Base-by-base conservation (phyloP, 2,797 vertebrate genomes). In the Leucoraja ocellata region DNA sequence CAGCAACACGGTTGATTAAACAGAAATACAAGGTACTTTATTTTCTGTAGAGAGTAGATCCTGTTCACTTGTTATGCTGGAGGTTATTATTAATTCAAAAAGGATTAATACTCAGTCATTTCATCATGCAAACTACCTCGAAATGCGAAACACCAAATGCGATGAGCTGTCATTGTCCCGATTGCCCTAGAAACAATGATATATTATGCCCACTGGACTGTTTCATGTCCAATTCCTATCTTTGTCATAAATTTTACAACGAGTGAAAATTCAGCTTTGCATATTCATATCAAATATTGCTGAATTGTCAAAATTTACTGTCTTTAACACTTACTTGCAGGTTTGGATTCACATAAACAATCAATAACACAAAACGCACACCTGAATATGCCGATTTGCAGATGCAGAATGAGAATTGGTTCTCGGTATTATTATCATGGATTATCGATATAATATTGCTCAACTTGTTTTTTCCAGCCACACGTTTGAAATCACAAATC, bases 251-350 rank as follows among this genome's bases (percentile, higher is more conserved):
- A 65, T 63, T n/a, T 28, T 91, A 46, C 65, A 36, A 18, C 16
- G 21, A 71, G 36, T 91, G 88, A 91, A 46, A 39, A 74, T 39
- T 91, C 46, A 90, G 18, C 86, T 90, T 71, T n/a, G 23, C 63
- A 71, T 36, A n/a, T 71, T n/a, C 86, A 91, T 39, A 21, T 91
- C 71, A 91, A 28, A 68, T 7, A 21, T 32, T 68, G 32, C 28
- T 25, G 18, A 23, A 25, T 32, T 90, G 32, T 18, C 63, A 73
- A 74, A 68, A 14, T 71, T 91, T 91, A 18, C 88, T 39, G n/a
- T 71, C 36, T 46, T 46, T 46, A 36, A 18, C 8, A 68, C 39
- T 39, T 83, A 23, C 4, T 71, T 71, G 68, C n/a, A 39, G 88
- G 18, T 73, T 73, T 46, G 36, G 46, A 39, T 73, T 18, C 36